Evolutionary conservation across 2,888 invertebrate species (phyloP).

Genomic region (Andrena camellia): DNA sequence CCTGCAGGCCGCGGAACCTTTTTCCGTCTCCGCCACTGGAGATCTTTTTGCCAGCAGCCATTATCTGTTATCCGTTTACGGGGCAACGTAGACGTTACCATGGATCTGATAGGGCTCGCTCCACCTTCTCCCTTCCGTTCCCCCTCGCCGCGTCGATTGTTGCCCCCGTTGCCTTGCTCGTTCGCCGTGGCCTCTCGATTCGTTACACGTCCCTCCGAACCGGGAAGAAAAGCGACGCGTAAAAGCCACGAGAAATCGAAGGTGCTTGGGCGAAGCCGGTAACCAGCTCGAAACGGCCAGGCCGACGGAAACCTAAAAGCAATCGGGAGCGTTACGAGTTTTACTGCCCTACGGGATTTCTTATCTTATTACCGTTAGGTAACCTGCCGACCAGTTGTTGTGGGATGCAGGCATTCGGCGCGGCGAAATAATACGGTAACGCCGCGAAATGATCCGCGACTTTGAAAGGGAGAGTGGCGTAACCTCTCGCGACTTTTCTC

Average conservation of each 20-base stretch:
- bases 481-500: conserved; percentile 54
- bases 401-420: conserved; percentile 69
- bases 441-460: conserved; percentile 47
- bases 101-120: conserved; percentile 66
- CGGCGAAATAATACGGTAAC: conserved; percentile 68
- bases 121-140: conserved; percentile 41
- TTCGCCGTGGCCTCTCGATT: conserved; percentile 16
- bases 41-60: conserved; percentile 53
- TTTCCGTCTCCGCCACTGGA: background rate
- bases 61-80: conserved; percentile 71
- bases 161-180: conserved; percentile 28
- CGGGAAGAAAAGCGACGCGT: conserved; percentile 15
- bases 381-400: conserved; percentile 69
- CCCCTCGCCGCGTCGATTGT: conserved; percentile 1
- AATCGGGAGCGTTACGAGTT: conserved; percentile 69
- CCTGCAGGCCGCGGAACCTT: conserved; percentile 8
- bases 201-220: conserved; percentile 16
- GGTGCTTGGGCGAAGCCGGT: conserved; percentile 60
- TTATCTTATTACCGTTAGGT: conserved; percentile 71
- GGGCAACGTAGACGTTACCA: conserved; percentile 49
- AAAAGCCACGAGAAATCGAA: conserved; percentile 65
- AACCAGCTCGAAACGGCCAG: conserved; percentile 55
- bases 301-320: conserved; percentile 70
- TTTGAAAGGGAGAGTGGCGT: conserved; percentile 60
- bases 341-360: conserved; percentile 75